These are phyloP conservation scores for Delphinus delphis DNA, from an alignment of 2,113 vertebrate species.

Conservation along the genomic window DNA sequence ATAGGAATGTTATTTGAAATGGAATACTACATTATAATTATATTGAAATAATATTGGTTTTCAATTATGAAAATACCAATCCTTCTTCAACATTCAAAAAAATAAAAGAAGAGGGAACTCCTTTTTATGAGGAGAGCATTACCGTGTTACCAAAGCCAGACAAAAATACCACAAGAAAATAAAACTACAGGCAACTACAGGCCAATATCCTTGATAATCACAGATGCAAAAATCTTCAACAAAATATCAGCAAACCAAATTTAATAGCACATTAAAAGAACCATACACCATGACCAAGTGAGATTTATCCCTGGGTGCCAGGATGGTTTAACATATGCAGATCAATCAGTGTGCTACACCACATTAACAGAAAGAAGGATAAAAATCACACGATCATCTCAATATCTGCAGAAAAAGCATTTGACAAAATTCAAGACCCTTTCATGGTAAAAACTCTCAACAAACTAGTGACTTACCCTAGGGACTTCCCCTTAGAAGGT, in stretches of 20 bases:
- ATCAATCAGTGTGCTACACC: not conserved
- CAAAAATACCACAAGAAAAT: not conserved
- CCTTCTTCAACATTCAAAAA: no score
- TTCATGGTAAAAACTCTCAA: not conserved
- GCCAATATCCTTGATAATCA: not conserved
- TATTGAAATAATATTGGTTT: constrained; percentile 58
- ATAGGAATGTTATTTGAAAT: constrained; percentile 43
- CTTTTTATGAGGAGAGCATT: not conserved
- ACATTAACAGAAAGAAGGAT: not conserved
- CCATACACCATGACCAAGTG: not conserved
- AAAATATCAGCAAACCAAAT: not conserved
- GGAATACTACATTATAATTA: constrained; percentile 25
- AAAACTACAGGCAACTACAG: not conserved
- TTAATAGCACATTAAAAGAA: not conserved
- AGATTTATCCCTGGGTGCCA: not conserved
- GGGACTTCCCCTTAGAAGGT: not conserved
- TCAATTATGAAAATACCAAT: not conserved
- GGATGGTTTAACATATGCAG: not conserved
- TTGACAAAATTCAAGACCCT: not conserved
- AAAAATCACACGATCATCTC: not conserved
- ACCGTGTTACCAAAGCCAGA: not conserved
- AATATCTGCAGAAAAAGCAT: not conserved
- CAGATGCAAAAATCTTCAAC: not conserved
- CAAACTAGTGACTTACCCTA: not conserved
- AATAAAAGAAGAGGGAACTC: no score